Evolutionary conservation across 1,140 invertebrate genomes (phyloP), one percentile per base, ranked within the genome.

Genomic region (Tetraneura akinire): DNA sequence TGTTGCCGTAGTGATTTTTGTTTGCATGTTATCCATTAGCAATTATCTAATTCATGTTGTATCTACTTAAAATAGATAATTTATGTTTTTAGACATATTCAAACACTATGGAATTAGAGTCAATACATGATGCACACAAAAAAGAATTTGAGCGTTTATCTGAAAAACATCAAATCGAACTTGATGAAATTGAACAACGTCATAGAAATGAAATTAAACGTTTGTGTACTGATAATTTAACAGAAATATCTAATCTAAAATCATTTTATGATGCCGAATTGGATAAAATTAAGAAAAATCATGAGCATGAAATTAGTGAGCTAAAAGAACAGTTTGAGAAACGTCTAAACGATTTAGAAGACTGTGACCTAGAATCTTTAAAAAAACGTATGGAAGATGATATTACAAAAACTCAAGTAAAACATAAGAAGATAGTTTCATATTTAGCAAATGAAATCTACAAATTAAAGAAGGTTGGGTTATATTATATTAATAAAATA

Each of bases 301-400:
- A 78, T n/a, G 74, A 78, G 13, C 55, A 62, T 9, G 74, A 78
- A n/a, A 62, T 78, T 45, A 26, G 32, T 23, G 74, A 78, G 26
- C 18, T 78, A 26, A 78, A 57, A 62, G 23, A 62, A 32, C 74
- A 78, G 23, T 78, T 60, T 78, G 74, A 78, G 32, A 78, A 6
- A 13, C 74, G 37, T n/a, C 0, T 78, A 1, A 78, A 62, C 26
- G 74, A 60, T 62, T n/a, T 78, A 26, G 45, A 62, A n/a, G 74
- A 78, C 16, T 78, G 55, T 47, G 74, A 78, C 16, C 45, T 78
- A 29, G 74, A 78, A n/a, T 47, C 37, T 13, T 78, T 78, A 26
- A 78, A 37, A 45, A 78, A 78, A 78, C 74, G 74, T 29, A 78
- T 78, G 60, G 74, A 62, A 78, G 74, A 78, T 45, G 74, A 78